These are phyloP conservation scores for Calonectris borealis DNA, from an alignment of 2,113 vertebrate genomes.

Conservation along the genomic window DNA sequence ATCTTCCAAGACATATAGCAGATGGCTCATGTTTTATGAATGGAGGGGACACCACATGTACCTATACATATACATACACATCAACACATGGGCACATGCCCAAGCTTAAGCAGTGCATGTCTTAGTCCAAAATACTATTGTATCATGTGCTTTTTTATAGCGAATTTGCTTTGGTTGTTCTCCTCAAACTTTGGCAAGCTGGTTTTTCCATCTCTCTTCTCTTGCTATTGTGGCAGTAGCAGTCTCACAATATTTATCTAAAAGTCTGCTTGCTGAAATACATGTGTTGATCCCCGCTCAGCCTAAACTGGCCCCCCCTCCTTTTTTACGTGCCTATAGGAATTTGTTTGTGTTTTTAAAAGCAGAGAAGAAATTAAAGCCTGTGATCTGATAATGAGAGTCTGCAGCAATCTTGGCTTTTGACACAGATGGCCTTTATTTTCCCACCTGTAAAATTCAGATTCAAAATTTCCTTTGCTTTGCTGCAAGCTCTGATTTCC, in stretches of 20 bases:
- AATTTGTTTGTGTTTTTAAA: neutral
- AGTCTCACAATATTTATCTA: neutral
- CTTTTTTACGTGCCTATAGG: neutral
- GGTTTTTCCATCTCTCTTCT: neutral
- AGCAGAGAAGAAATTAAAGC: neutral
- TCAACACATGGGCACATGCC: neutral
- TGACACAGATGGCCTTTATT: neutral
- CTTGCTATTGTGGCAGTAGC: neutral
- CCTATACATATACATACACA: neutral
- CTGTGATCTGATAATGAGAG: neutral
- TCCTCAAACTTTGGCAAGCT: neutral
- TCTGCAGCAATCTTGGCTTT: neutral
- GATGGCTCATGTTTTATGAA: constrained; percentile 25
- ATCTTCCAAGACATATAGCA: neutral
- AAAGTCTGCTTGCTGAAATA: neutral
- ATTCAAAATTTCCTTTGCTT: neutral
- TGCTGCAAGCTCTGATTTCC: neutral
- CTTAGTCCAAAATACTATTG: neutral
- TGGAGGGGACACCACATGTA: neutral
- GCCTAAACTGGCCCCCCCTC: neutral
- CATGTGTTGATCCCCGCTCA: neutral
- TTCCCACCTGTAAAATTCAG: neutral
- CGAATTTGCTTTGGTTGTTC: neutral
- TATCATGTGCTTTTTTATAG: neutral
- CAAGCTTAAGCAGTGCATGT: fast-evolving